These are phyloP conservation scores for Serinus canaria DNA, from an alignment of 2,113 vertebrate genomes.

Conservation along the genomic window DNA sequence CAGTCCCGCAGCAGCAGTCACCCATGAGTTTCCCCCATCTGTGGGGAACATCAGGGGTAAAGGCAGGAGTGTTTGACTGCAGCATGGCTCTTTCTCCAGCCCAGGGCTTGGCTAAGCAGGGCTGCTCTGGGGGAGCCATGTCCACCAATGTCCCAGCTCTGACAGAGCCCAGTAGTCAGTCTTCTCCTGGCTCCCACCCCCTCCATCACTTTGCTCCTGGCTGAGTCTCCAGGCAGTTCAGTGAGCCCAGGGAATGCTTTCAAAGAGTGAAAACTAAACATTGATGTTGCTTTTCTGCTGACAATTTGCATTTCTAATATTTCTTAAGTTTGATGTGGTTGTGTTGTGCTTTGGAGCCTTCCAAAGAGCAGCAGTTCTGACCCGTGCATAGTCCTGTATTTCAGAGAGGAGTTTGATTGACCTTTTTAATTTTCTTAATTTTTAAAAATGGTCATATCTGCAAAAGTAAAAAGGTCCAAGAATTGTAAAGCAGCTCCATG, in stretches of 20 bases:
- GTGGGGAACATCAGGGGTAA: background rate
- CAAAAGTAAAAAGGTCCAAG: background rate
- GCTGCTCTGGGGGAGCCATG: background rate
- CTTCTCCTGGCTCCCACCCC: background rate
- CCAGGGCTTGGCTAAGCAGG: background rate
- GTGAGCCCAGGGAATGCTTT: background rate
- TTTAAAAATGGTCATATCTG: background rate
- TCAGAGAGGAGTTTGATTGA: background rate
- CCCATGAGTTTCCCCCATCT: background rate
- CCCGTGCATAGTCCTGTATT: background rate
- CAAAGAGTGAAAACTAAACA: background rate
- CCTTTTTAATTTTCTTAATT: background rate
- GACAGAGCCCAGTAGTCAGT: too few relatives aligned
- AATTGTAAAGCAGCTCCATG: background rate
- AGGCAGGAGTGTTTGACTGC: background rate
- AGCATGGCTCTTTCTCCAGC: background rate
- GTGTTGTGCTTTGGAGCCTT: background rate
- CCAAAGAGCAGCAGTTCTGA: background rate
- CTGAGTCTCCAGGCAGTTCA: background rate
- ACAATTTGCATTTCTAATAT: background rate
- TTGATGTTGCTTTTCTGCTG: background rate
- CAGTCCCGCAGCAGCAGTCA: fast-evolving
- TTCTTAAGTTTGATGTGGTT: background rate
- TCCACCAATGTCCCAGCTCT: background rate
- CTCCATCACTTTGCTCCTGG: background rate